Evolutionary conservation across 1,140 invertebrate genomes (phyloP), one percentile per base, ranked within the genome.

Genomic region (Dinoponera quadriceps): DNA sequence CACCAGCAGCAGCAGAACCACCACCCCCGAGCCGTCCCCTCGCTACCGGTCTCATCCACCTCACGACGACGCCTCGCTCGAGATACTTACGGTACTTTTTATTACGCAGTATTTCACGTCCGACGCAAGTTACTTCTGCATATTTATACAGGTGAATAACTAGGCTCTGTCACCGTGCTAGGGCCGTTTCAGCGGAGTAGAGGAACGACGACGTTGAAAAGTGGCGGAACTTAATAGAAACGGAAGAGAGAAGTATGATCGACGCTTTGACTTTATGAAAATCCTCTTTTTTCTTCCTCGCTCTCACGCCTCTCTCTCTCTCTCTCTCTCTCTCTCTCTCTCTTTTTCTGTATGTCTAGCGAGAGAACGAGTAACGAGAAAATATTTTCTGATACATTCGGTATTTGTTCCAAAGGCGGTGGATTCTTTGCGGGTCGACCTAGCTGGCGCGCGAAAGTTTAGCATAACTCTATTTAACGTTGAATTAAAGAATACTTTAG

Each of bases 61-160:
- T 44, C 29, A 78, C 74, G 65, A 81, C 85, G 86, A 85, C 91
- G 90, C 88, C 88, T 91, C 85, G 88, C 77, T 88, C 86, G 87
- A 93, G 92, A 93, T 92, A 92, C 92, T 93, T 89, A 92, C 91
- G 92, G 89, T 90, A 88, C 85, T 91, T 93, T 93, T 93, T 93
- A 93, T 92, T 92, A 92, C 92, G 74, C 90, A 90, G 89, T 92
- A 93, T 93, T 93, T 93, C 90, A 92, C 89, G 90, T 90, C 91
- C 73, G 78, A 84, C 90, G 85, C 91, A 89, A 92, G 89, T 90
- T 91, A 91, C 89, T 90, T 90, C 84, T 91, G 92, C 91, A 92
- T 93, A 93, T 93, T 92, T 93, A 93, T 92, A 91, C 84, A 89
- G 89, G 86, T 89, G 91, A 91, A 90, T 92, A 91, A 92, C 91